Evolutionary conservation across 2,888 invertebrate genomes (phyloP), one percentile per base, ranked within the genome.

Genomic region (Chelonus formosanus): DNA sequence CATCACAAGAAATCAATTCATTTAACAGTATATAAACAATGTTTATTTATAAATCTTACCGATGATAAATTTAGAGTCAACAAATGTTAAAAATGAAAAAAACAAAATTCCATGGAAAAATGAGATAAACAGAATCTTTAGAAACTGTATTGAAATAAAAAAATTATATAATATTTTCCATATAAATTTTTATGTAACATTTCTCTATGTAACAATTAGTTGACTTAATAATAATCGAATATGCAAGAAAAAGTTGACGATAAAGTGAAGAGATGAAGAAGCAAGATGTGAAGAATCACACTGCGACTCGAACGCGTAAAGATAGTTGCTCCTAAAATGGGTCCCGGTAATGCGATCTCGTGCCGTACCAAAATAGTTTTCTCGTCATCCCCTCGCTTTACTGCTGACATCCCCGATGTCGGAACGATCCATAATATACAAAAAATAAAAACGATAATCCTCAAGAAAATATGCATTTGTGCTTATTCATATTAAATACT

Each of bases 261-360:
- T 52, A 62, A 20, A 57, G 56, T 53, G 61, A 54, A 35, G 44
- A 57, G 43, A 53, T 32, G 54, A 35, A 54, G 32, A 57, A 57
- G 32, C n/a, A 44, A 44, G 32, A 32, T 32, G 32, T 20, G 2
- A 20, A 44, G 55, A 55, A n/a, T 31, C 69, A 70, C 75, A 70
- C 73, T 52, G 64, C 62, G 67, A 58, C 70, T 69, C 56, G 55
- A 56, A 50, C 76, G 80, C 68, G 79, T 80, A 80, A 82, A 87
- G 86, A 87, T 86, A 86, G 86, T 85, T 88, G 86, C 86, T 87
- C 88, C 88, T 87, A 88, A 89, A 89, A 89, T 88, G 89, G 89
- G 84, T 82, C 86, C 86, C 81, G 85, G 89, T 87, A 89, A 89
- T 84, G 87, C 86, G 89, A 89, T 89, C 87, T 85, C 78, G 76